Base-by-base conservation (phyloP, 2,113 vertebrate species). In the Salvator merianae region DNA sequence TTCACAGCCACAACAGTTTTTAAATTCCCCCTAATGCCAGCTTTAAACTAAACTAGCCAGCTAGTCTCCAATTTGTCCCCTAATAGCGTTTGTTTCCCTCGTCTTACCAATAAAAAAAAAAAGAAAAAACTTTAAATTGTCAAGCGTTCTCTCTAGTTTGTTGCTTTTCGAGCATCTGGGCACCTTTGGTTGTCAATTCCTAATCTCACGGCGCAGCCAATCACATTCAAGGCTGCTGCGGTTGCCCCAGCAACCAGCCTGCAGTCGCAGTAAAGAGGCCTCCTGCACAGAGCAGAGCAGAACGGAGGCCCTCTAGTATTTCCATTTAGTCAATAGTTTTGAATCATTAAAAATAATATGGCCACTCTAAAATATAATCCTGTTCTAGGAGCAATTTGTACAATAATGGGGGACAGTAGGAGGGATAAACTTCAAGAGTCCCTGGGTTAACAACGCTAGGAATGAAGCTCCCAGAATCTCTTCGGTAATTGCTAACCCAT, bases 221-320 rank as follows among this genome's bases (percentile, higher is more conserved):
- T 93, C 93, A 76, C 9, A 0, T 86, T 69, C 89, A 86, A 81
- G 90, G 88, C 93, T 87, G 59, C 79, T 78, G 34, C 65, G 73
- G 95, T 96, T 96, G 92, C 95, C 95, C 87, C 87, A 94, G 95
- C 95, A 95, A 95, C 94, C 84, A 83, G 83, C 87, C 66, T 90
- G 89, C 79, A 38, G 50, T 79, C 13, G 0, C 43, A 62, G 0
- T 3, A 38, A 89, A 89, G 59, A 82, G 40, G 65, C 82, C 88
- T 13, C 89, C 91, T 91, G 87, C 90, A 1, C 40, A 86, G n/a
- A 34, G 85, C 88, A 88, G 65, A 90, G 89, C 87, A 81, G 83
- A 86, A 88, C 55, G 84, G 87, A 8, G n/a, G 82, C 76, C 88
- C 93, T 84, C 87, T 78, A 90, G 90, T 84, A 68, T 88, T 91